Conservation (phyloP, 2,797 vertebrate genomes). For the Chrysocyon brachyurus region DNA sequence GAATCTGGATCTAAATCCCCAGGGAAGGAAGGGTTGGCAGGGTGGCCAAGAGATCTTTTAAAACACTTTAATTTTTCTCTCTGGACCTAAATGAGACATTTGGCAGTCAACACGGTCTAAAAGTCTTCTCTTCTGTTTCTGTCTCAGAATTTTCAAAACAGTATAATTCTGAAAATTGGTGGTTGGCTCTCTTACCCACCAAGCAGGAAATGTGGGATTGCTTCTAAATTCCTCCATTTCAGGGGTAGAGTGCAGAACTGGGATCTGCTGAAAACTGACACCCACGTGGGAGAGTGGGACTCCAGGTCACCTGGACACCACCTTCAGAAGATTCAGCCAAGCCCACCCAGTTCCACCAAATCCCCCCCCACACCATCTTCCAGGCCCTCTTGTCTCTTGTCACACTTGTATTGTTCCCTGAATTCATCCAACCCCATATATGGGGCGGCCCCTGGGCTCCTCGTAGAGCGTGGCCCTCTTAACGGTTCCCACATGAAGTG, state of each 20-base stretch:
- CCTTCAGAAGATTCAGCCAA: background rate
- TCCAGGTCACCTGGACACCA: background rate
- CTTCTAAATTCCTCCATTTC: background rate
- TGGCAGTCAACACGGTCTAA: background rate
- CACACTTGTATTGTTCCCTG: background rate
- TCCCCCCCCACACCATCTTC: background rate
- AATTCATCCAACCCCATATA: background rate
- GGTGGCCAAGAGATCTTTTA: background rate
- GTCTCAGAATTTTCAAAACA: conserved; percentile 47
- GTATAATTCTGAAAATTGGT: background rate
- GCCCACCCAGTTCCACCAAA: background rate
- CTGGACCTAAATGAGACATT: conserved; percentile 29
- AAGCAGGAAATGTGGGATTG: background rate
- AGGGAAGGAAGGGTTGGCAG: conserved; percentile 22
- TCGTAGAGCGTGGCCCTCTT: background rate
- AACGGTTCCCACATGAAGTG: background rate
- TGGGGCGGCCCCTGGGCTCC: background rate
- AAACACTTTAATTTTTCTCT: conserved; percentile 53
- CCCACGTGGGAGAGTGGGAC: background rate
- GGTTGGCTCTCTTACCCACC: background rate
- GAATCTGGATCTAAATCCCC: background rate
- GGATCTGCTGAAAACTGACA: background rate
- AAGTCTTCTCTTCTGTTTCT: background rate
- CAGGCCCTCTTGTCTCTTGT: background rate
- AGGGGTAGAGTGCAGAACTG: background rate